These are phyloP conservation scores for Papilio demoleus DNA, from an alignment of 2,888 invertebrate genomes.

Conservation along the genomic window DNA sequence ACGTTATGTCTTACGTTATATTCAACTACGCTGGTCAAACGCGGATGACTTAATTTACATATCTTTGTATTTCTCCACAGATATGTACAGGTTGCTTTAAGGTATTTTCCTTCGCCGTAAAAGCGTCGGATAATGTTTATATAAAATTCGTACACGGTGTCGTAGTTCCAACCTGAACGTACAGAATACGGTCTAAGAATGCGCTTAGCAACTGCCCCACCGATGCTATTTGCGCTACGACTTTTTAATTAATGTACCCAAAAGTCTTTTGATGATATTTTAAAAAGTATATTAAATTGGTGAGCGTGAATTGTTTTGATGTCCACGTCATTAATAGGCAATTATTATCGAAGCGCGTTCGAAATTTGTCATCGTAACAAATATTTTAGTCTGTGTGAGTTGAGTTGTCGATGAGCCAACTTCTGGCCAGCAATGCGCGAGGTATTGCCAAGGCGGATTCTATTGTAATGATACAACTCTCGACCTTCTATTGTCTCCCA, in stretches of 20 bases:
- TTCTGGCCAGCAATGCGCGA: conserved; percentile 63
- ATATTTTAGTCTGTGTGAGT: conserved; percentile 50
- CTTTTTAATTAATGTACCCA: neutral
- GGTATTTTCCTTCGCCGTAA: too few species aligned
- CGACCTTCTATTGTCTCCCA: conserved; percentile 77
- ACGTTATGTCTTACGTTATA: too few species aligned
- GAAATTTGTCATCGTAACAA: conserved; percentile 50
- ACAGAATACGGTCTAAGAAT: too few species aligned
- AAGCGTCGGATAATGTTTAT: too few species aligned
- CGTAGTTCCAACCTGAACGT: too few species aligned
- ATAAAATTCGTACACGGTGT: too few species aligned
- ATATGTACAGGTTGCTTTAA: too few species aligned
- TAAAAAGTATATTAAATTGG: neutral
- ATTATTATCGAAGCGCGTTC: conserved; percentile 40
- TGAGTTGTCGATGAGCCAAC: conserved; percentile 73
- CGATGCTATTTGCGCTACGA: too few species aligned
- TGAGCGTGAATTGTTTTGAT: conserved; percentile 13
- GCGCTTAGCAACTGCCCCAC: too few species aligned
- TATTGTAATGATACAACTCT: conserved; percentile 71
- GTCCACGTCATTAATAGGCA: conserved; percentile 20
- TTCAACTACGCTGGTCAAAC: too few species aligned
- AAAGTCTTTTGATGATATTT: neutral
- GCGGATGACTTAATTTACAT: too few species aligned
- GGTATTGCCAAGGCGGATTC: conserved; percentile 75
- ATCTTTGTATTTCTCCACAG: too few species aligned